A percentile compares a stretch with the other conserved stretches of the same genome.
Conservation (phyloP, 2,113 vertebrate species). For the Pheucticus melanocephalus region DNA sequence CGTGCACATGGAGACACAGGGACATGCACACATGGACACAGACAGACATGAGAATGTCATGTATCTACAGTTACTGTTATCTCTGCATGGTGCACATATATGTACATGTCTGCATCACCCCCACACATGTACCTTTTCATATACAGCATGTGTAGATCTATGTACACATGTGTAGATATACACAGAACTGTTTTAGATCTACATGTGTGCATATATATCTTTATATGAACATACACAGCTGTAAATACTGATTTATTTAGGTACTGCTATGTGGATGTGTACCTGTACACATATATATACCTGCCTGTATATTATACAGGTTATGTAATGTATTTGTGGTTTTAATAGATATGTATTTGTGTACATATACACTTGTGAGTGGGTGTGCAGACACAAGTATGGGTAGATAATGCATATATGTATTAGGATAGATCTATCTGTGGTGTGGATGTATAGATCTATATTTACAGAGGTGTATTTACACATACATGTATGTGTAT, state of each 20-base stretch:
- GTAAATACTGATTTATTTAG: background rate
- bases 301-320: background rate
- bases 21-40: background rate
- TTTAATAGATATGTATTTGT: background rate
- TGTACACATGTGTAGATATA: fast-evolving
- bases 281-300: background rate
- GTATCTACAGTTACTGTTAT: background rate
- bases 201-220: fast-evolving
- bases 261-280: background rate
- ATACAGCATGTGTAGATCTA: fast-evolving
- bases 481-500: background rate
- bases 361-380: too few species aligned
- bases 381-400: background rate
- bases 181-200: background rate
- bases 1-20: fast-evolving
- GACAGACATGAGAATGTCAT: background rate
- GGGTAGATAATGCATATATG: background rate
- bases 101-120: background rate
- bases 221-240: background rate
- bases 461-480: background rate
- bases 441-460: background rate
- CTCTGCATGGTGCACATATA: background rate
- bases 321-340: background rate
- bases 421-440: fast-evolving
- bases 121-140: background rate